Percentiles rank a stretch among this genome's conserved stretches.
Conservation (phyloP, 2,797 vertebrate species). For the Adelosebastes latens region DNA sequence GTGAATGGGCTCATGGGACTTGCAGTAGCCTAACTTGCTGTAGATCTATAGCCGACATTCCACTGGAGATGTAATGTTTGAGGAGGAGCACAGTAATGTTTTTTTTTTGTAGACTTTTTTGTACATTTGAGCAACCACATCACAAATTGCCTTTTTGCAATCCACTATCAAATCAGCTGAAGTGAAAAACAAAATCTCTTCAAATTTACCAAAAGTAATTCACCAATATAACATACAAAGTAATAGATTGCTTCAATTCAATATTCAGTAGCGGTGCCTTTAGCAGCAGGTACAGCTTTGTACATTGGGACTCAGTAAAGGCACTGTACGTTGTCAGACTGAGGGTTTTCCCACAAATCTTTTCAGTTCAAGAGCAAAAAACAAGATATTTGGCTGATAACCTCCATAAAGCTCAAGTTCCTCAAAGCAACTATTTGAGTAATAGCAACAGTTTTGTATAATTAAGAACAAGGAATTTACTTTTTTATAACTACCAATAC, state of each 20-base stretch:
- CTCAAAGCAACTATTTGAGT: neutral
- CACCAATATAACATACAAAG: neutral
- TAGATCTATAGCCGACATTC: neutral
- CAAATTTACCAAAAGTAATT: neutral
- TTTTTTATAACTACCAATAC: neutral
- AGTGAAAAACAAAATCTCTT: no score
- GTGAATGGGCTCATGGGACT: no score
- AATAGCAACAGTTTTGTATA: neutral
- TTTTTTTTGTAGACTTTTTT: no score
- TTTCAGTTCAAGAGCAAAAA: neutral
- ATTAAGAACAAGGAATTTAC: neutral
- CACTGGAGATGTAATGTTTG: neutral
- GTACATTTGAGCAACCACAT: neutral
- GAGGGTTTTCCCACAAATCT: neutral
- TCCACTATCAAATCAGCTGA: no score
- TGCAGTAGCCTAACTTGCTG: neutral
- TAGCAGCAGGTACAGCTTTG: neutral
- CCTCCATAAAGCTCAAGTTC: neutral
- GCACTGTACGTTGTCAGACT: neutral
- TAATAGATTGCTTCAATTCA: neutral
- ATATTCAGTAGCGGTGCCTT: neutral
- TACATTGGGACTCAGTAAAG: neutral
- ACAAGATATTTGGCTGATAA: neutral
- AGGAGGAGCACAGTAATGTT: neutral
- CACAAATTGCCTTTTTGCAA: neutral